Conservation (phyloP, 1,140 invertebrate species). For the Pararge aegeria region DNA sequence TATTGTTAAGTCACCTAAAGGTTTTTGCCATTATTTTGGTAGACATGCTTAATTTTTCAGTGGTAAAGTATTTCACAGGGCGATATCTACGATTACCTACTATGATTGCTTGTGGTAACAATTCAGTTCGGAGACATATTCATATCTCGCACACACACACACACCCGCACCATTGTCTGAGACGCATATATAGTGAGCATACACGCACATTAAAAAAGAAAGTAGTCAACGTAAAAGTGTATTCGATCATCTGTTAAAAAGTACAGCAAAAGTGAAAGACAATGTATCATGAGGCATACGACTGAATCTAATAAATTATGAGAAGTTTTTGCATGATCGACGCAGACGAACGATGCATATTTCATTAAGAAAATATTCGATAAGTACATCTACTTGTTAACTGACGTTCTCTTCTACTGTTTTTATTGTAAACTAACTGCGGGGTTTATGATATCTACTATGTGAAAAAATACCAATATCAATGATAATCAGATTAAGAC, state of each 20-base stretch:
- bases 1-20: too few species aligned
- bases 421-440: too few species aligned
- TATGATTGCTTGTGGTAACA: too few species aligned
- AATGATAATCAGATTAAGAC: too few species aligned
- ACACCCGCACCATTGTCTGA: background rate
- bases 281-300: constrained; percentile 1
- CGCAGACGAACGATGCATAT: background rate
- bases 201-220: constrained; percentile 13
- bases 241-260: constrained; percentile 14
- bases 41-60: too few species aligned
- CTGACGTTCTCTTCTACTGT: too few species aligned
- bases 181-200: background rate
- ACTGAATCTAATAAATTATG: constrained; percentile 9
- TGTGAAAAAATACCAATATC: too few species aligned
- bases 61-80: too few species aligned
- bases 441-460: too few species aligned
- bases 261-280: constrained; percentile 13
- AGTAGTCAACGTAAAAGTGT: constrained; percentile 11
- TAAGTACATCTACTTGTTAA: background rate
- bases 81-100: too few species aligned
- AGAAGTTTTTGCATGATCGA: background rate
- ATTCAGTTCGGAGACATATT: too few species aligned
- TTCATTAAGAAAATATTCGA: background rate
- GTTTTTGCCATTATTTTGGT: too few species aligned
- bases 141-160: background rate